Evolutionary conservation across 1,140 invertebrate genomes (phyloP).

Genomic region (Lysiphlebus fabarum): DNA sequence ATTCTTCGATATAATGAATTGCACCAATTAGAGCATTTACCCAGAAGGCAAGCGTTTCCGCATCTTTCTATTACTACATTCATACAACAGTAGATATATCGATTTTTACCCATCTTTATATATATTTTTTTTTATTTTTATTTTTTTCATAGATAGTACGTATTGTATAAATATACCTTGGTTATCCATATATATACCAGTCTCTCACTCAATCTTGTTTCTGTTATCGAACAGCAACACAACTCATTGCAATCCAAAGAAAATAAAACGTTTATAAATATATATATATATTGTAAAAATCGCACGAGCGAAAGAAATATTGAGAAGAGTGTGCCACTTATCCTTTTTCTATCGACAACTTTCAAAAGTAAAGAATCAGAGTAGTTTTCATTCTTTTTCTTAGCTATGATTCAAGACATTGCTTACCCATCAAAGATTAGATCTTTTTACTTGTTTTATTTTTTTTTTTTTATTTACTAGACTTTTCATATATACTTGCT

Average conservation of each 20-base stretch:
- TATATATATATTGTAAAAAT: not conserved
- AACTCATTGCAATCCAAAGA: not conserved
- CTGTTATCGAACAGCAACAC: not conserved
- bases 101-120: too few species aligned
- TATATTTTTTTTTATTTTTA: slow-evolving; percentile 7
- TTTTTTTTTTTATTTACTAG: too few species aligned
- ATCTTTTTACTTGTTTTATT: too few species aligned
- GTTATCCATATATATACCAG: not conserved
- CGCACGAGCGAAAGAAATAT: slow-evolving; percentile 9
- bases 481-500: too few species aligned
- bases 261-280: too few species aligned
- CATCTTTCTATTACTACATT: not conserved
- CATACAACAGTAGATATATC: too few species aligned
- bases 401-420: not conserved
- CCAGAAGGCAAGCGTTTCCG: slow-evolving; percentile 3
- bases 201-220: too few species aligned
- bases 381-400: not conserved
- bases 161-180: not conserved
- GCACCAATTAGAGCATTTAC: slow-evolving; percentile 6
- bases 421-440: too few species aligned
- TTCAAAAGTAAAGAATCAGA: not conserved
- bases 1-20: not conserved
- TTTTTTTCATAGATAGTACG: not conserved
- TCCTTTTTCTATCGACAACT: not conserved
- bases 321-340: slow-evolving; percentile 9